Evolutionary conservation across 2,113 vertebrate species (phyloP), one percentile per base, ranked within the genome.

Genomic region (Nothocercus nigrocapillus): DNA sequence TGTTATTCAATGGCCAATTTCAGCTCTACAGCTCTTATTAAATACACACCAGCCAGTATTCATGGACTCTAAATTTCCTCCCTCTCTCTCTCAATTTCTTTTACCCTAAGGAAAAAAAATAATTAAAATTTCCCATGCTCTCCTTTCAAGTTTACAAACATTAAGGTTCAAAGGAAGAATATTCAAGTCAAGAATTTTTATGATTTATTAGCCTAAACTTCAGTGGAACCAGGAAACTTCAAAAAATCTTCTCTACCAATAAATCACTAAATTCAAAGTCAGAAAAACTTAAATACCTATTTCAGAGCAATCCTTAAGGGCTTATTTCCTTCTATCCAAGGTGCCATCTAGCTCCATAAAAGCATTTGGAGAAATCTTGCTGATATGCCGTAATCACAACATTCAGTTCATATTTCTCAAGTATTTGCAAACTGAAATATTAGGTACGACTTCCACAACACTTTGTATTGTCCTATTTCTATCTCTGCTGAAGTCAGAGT

Each of bases 381-480:
- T 86, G 66, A 86, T 89, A 56, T 5, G 47, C 34, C 47, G 79
- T 47, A 92, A 84, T 64, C 6, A 3, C 61, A 94, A 61, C 77
- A 59, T n/a, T 94, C 92, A 93, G 66, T 44, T 94, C 74, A 53
- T 47, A 77, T 93, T 90, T 89, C 25, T 30, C 73, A 86, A 82
- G 42, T 56, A 53, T 78, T 8, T 68, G 25, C 22, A 17, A 94
- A 40, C 22, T 62, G 40, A 15, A 92, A 17, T 73, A 94, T 85
- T 73, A 84, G 77, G 87, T 25, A 82, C 0, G 62, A 91, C 63
- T 82, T 85, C 13, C 54, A 89, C 22, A 89, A 89, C 82, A 89
- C n/a, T 47, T 44, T 27, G 4, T 28, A 10, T 7, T 69, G 7
- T 61, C 36, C 67, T 87, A 10, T 58, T 94, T 94, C 78, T 88